Evolutionary conservation across 2,888 invertebrate genomes (phyloP), one percentile per base, ranked within the genome.

Genomic region (Eupithecia vulgata): DNA sequence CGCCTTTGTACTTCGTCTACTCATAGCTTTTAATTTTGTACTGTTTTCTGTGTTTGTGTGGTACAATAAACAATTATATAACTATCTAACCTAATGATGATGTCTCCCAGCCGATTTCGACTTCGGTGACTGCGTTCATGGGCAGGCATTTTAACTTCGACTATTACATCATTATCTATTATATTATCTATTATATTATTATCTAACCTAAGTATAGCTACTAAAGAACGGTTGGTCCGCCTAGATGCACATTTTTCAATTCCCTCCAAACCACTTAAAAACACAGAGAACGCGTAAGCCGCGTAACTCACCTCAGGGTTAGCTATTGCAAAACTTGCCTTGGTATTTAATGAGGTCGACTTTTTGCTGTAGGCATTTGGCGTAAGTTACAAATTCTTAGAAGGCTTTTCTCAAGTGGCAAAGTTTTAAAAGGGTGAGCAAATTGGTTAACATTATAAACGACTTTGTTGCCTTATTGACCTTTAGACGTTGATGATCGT

Each of bases 371-470:
- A 57, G 57, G 57, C 57, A 52, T 52, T 52, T 21, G 25, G 57
- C 25, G 57, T 57, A 57, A 57, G 57, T 57, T 57, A 57, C 57
- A 10, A 64, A 64, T 64, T 64, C 35, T 64, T 64, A 64, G 62
- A 37, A 64, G 37, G 62, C 62, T 37, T 64, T n/a, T 61, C 34
- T 64, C 62, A 64, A 64, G 62, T 35, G 59, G 12, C 68, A 67
- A 4, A 73, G 62, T 64, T 65, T 37, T 65, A 65, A 65, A 65
- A 65, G 65, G 65, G 37, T 37, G 25, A 65, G 40, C 65, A 65
- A 64, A 64, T 64, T 35, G 35, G n/a, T 35, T 64, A 64, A 45
- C 15, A 52, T 68, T 64, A 35, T 64, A 64, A 35, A 64, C 62
- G 62, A 64, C 62, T n/a, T 37, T 34, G 30, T 61, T 25, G 57